A percentile compares a stretch with the other conserved stretches of the same genome.
phyloP scores from a whole-genome alignment of 2,797 vertebrate genomes.

The Notamacropus eugenii region DNA sequence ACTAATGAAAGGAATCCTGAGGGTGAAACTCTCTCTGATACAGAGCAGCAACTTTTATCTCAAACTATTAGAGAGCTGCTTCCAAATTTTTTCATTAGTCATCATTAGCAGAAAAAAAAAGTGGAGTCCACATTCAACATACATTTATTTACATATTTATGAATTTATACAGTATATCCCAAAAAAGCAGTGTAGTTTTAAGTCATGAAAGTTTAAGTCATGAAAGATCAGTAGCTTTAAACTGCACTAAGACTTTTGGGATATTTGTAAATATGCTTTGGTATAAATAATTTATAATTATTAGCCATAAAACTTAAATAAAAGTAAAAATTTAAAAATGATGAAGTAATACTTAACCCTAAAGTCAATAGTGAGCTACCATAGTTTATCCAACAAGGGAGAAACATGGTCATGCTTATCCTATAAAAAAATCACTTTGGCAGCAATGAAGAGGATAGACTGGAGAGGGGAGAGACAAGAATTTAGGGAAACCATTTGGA shows the following conservation, averaged over 20 bases:
- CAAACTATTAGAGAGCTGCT: background rate
- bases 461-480: background rate
- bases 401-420: slow-evolving; percentile 5
- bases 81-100: background rate
- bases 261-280: background rate
- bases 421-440: slow-evolving; percentile 39
- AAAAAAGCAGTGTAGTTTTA: background rate
- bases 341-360: background rate
- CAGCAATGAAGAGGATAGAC: background rate
- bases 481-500: background rate
- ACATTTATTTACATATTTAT: background rate
- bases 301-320: background rate
- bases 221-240: background rate
- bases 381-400: slow-evolving; percentile 15
- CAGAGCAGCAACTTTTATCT: background rate
- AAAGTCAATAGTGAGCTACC: slow-evolving; percentile 9
- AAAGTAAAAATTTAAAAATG: background rate
- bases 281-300: background rate
- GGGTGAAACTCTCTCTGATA: background rate
- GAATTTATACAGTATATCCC: background rate
- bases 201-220: background rate
- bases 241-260: background rate
- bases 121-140: background rate
- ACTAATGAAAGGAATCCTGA: background rate
- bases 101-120: background rate